Evolutionary conservation across 2,888 invertebrate genomes (phyloP).

Genomic region (Torymus tubicola): DNA sequence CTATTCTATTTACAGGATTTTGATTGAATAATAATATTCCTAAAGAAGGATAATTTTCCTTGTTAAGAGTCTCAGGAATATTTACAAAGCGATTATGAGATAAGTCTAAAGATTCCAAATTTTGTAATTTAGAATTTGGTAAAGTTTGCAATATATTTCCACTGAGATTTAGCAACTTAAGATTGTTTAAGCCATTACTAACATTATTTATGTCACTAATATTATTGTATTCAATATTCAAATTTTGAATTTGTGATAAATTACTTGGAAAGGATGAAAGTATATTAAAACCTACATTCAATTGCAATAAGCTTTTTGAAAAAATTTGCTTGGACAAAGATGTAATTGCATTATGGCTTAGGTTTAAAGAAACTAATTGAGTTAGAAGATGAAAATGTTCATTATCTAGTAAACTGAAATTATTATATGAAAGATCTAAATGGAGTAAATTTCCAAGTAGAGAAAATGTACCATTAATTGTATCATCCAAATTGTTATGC

Average conservation of each 20-base stretch:
- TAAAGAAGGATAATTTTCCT: constrained; percentile 77
- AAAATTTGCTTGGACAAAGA: constrained; percentile 61
- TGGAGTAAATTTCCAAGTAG: constrained; percentile 76
- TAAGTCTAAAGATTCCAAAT: constrained; percentile 77
- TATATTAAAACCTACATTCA: constrained; percentile 65
- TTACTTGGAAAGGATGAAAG: constrained; percentile 59
- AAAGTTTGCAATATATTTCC: constrained; percentile 75
- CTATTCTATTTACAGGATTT: constrained; percentile 78
- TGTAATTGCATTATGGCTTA: constrained; percentile 66
- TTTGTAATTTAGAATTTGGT: constrained; percentile 75
- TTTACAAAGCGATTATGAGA: constrained; percentile 77
- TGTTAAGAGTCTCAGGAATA: constrained; percentile 77
- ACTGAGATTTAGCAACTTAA: constrained; percentile 66
- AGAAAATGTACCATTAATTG: constrained; percentile 75
- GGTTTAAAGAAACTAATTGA: constrained; percentile 59
- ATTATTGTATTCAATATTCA: constrained; percentile 66
- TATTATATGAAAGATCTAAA: constrained; percentile 69
- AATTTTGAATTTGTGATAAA: constrained; percentile 57
- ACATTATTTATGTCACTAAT: constrained; percentile 60
- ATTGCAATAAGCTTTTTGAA: constrained; percentile 62
- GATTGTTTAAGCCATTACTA: constrained; percentile 48
- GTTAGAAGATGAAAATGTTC: constrained; percentile 56
- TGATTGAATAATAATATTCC: constrained; percentile 78
- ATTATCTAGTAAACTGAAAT: constrained; percentile 59
- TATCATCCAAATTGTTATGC: constrained; percentile 73